Conservation (phyloP, 37 sponge, comb jelly and placozoan genomes). For the Chondrilla cf. caribensis region DNA sequence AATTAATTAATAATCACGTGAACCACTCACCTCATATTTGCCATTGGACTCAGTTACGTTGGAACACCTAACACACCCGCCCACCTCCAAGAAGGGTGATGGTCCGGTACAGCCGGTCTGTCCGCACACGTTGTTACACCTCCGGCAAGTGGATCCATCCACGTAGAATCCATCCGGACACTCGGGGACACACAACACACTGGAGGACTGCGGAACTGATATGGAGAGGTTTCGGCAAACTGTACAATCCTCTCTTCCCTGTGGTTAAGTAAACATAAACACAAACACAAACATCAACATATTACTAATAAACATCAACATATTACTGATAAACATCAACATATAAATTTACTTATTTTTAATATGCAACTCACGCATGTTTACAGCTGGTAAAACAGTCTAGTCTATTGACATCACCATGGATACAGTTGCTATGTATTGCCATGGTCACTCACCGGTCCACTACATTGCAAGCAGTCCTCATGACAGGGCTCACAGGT, state of each 20-base stretch:
- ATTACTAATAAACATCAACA: no score
- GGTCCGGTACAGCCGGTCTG: constrained; percentile 71
- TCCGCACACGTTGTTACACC: constrained; percentile 49
- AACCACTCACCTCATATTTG: not conserved
- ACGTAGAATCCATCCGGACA: constrained; percentile 45
- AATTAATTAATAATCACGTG: not conserved
- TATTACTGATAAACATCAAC: no score
- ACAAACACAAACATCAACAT: no score
- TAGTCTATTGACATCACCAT: no score
- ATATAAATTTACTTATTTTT: no score
- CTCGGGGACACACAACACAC: constrained; percentile 32
- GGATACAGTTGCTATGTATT: no score
- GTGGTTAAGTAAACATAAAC: no score
- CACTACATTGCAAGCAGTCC: constrained; percentile 30
- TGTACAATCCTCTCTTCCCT: constrained; percentile 32
- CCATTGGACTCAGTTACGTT: constrained; percentile 5
- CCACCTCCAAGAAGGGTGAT: constrained; percentile 29
- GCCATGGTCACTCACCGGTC: constrained; percentile 30
- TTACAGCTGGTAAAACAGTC: no score
- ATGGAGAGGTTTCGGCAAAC: constrained; percentile 16
- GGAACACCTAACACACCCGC: constrained; percentile 52
- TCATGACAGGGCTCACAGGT: constrained; percentile 47
- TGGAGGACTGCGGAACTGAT: not conserved
- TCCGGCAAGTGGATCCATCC: constrained; percentile 21
- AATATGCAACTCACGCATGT: no score